Evolutionary conservation across 2,797 vertebrate genomes (phyloP), one percentile per base, ranked within the genome.

Genomic region (Brotogeris chrysoptera): DNA sequence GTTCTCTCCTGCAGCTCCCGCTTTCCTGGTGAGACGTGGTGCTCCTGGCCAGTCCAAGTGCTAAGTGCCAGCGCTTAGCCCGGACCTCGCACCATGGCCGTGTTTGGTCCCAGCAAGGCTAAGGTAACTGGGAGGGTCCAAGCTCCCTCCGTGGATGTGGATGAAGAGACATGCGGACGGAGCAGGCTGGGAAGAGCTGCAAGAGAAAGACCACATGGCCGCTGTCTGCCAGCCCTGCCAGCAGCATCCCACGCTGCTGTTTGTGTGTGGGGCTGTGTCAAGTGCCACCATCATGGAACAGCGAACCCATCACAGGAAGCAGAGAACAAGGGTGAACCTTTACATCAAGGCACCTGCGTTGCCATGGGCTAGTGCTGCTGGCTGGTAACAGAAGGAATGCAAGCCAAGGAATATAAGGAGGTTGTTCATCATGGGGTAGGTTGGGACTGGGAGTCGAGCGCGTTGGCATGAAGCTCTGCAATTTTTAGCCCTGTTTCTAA

Each of bases 71-170:
- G 36, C 24, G 15, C 17, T 43, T 55, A 36, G 23, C 43, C 41
- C 32, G 16, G 53, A 18, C 41, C 13, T 34, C 0, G 1, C n/a
- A 7, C 55, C 3, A 0, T 2, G 68, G 9, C 27, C 1, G 0
- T 39, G 47, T 47, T 18, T n/a, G 34, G 27, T 50, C 24, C 28
- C 30, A 25, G 38, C 16, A 44, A 50, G 38, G 27, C 38, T 47
- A 55, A 21, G 55, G 21, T 57, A 46, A 17, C 17, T 12, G 16
- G 14, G 16, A 46, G 3, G 11, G 23, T 30, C 39, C 0, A 5
- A 43, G 46, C 30, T 36, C 30, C 34, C 34, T 34, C 32, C 1
- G 0, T 3, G 24, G 46, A 7, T 39, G 50, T 30, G 0, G n/a
- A n/a, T 2, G 71, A 60, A 34, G 44, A 50, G 24, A 10, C 8